Evolutionary conservation across 2,113 vertebrate species (phyloP).

Genomic region (Catagonus wagneri): DNA sequence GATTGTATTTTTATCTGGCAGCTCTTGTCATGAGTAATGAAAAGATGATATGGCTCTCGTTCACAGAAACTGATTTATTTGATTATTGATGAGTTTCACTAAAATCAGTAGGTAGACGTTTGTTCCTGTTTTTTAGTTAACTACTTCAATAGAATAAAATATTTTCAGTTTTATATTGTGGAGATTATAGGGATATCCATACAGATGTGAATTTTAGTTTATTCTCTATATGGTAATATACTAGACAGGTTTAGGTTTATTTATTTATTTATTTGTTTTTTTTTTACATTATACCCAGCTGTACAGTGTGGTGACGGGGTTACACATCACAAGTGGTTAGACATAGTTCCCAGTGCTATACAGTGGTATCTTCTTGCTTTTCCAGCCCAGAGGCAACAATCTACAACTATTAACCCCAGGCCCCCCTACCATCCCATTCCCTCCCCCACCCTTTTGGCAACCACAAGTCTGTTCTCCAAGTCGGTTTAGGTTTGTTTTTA

Average conservation of each 20-base stretch:
- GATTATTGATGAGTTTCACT: not conserved
- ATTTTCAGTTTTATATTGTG: not conserved
- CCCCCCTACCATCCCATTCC: too few species aligned
- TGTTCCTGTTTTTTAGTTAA: not conserved
- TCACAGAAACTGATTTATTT: conserved; percentile 19
- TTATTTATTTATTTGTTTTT: too few species aligned
- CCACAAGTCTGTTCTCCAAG: too few species aligned
- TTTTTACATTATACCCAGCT: too few species aligned
- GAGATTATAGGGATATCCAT: not conserved
- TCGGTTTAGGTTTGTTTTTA: not conserved
- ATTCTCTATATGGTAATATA: not conserved
- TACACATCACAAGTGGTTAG: too few species aligned
- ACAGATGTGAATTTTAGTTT: not conserved
- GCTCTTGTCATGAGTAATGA: conserved; percentile 17
- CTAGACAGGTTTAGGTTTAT: not conserved
- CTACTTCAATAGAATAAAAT: not conserved
- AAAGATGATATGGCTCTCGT: not conserved
- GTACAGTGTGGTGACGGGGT: too few species aligned
- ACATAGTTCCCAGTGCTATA: too few species aligned
- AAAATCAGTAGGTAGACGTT: not conserved
- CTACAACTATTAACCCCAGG: too few species aligned
- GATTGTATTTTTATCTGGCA: not conserved
- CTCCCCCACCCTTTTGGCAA: too few species aligned
- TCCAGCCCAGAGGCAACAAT: too few species aligned
- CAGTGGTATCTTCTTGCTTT: too few species aligned